phyloP scores from a whole-genome alignment of 2,888 invertebrate genomes.

The Drosophila multiciliata region DNA sequence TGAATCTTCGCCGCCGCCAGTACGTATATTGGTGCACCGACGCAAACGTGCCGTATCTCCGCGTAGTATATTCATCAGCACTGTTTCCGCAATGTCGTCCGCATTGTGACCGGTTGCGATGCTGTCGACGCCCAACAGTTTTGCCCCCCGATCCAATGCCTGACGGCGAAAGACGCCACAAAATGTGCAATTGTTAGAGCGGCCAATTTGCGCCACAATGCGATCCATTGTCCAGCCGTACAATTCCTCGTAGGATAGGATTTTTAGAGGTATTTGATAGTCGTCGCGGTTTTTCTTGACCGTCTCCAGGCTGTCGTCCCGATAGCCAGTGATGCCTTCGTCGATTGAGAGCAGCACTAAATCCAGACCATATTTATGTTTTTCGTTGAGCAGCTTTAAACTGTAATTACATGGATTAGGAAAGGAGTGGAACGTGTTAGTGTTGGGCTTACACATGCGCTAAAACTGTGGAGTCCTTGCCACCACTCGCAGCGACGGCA shows the following conservation, averaged over 20 bases:
- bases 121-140: conserved; percentile 93
- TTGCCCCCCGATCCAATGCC: conserved; percentile 97
- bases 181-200: conserved; percentile 98
- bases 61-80: conserved; percentile 98
- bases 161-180: conserved; percentile 98
- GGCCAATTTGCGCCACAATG: conserved; percentile 93
- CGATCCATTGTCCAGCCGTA: conserved; percentile 99
- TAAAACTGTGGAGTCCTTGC: conserved; percentile 98
- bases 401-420: conserved; percentile 41
- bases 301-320: conserved; percentile 98
- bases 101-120: conserved; percentile 99
- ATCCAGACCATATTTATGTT: conserved; percentile 95
- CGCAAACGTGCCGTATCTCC: conserved; percentile 97
- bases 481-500: conserved; percentile 97
- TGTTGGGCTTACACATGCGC: conserved; percentile 89
- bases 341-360: conserved; percentile 97
- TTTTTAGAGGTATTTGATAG: conserved; percentile 96
- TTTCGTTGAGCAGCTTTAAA: conserved; percentile 94
- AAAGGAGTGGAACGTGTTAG: background rate
- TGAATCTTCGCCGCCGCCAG: conserved; percentile 91
- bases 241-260: conserved; percentile 97
- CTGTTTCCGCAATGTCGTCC: conserved; percentile 99
- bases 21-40: conserved; percentile 95
- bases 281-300: conserved; percentile 97
- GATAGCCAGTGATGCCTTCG: conserved; percentile 98